Evolutionary conservation across 2,888 invertebrate species (phyloP), one percentile per base, ranked within the genome.

Genomic region (Germaria angustata): DNA sequence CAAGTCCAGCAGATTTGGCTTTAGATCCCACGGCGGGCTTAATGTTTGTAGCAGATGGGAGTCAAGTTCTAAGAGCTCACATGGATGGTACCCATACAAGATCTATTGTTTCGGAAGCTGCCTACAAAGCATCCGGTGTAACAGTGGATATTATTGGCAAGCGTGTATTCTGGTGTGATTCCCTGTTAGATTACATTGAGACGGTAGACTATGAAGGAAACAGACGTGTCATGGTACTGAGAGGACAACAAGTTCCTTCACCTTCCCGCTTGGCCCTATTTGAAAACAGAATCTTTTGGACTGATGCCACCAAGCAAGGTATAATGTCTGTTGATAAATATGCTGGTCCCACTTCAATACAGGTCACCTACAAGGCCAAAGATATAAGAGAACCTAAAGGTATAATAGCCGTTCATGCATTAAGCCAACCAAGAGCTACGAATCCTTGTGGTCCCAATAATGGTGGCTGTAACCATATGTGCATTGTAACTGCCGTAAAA

Each of bases 151-250:
- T 96, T n/a, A 95, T 97, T 24, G 95, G 96, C 0, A 95, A 96
- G 87, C 92, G 99, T 63, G 94, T 99, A 7, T 99, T 96, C 92
- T 99, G 99, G 98, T 98, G 98, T 87, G 99, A 99, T 90, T 96
- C 97, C 0, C 92, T 98, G 13, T 92, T 99, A 69, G 98, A 99
- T 92, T 97, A 98, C 89, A 97, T 99, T 84, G 98, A 99, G 89
- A 97, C 98, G 0, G 96, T 98, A 0, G 97, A 98, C 90, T 99
- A 99, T 90, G 94, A 97, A 66, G 98, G 98, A 0, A 93, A 94
- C 80, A 94, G 95, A 85, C 93, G 98, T 84, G 95, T 95, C 81
- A 93, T 96, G 89, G 95, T 97, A 0, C 92, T 97, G 2, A 92
- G 97, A 78, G 97, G 97, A 2, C 95, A 95, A 82, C 94, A 95